Evolutionary conservation across 1,140 invertebrate genomes (phyloP).

Genomic region (Zaprionus capensis): DNA sequence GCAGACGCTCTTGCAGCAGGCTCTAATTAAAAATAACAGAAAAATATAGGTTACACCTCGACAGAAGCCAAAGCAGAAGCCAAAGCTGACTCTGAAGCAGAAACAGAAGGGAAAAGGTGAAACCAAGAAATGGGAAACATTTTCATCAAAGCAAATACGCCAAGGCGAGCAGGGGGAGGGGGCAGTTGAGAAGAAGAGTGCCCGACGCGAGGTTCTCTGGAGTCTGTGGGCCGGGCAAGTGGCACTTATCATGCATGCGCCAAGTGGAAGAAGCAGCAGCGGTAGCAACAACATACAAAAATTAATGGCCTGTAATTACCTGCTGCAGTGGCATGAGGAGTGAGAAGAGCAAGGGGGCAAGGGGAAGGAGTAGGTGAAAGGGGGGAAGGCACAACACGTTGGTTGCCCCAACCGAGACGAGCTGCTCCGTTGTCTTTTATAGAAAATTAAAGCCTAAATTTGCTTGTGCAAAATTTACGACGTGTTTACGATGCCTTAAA

Average conservation of each 20-base stretch:
- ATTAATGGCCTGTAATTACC: slow-evolving; percentile 74
- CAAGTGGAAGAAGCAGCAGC: slow-evolving; percentile 56
- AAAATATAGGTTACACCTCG: slow-evolving; percentile 68
- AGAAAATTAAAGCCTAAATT: slow-evolving; percentile 69
- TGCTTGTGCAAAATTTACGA: slow-evolving; percentile 76
- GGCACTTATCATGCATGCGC: slow-evolving; percentile 71
- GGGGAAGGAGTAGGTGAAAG: neutral
- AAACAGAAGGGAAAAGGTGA: neutral
- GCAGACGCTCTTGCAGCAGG: slow-evolving; percentile 20
- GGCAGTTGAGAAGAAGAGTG: neutral
- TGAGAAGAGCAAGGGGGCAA: neutral
- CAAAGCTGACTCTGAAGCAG: neutral
- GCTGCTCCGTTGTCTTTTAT: slow-evolving; percentile 46
- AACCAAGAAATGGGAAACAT: slow-evolving; percentile 47
- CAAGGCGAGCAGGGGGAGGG: slow-evolving; percentile 1
- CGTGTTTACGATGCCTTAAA: slow-evolving; percentile 77
- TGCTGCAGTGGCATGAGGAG: slow-evolving; percentile 40
- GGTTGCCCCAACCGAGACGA: slow-evolving; percentile 34
- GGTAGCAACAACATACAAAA: slow-evolving; percentile 41
- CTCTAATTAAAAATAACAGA: slow-evolving; percentile 65
- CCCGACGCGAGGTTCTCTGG: slow-evolving; percentile 3
- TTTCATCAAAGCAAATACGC: slow-evolving; percentile 52
- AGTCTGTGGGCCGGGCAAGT: slow-evolving; percentile 53
- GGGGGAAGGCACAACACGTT: neutral
- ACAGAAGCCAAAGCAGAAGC: slow-evolving; percentile 43